These are phyloP conservation scores for Limnephilus rhombicus DNA, from an alignment of 2,888 invertebrate genomes.

Conservation along the genomic window DNA sequence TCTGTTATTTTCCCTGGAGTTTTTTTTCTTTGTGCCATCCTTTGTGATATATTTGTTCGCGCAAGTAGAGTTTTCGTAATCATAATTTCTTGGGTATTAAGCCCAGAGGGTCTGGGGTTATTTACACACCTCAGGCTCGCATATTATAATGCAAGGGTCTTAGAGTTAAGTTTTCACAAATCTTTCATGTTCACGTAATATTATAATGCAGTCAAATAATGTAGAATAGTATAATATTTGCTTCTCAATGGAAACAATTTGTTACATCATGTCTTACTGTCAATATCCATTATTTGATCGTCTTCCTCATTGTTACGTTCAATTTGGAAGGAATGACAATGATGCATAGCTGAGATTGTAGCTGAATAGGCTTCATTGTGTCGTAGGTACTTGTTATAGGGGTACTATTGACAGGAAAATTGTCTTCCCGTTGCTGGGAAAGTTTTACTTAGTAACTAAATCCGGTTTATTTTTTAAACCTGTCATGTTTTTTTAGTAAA, in stretches of 20 bases:
- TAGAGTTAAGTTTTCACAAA: not conserved
- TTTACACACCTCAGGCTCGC: too few relatives aligned
- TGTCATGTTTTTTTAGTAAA: too few relatives aligned
- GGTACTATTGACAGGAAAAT: not conserved
- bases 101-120: too few relatives aligned
- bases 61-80: too few relatives aligned
- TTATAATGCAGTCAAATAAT: not conserved
- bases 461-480: too few relatives aligned
- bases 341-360: not conserved
- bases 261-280: not conserved
- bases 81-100: too few relatives aligned
- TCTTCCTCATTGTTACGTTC: not conserved
- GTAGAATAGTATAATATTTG: not conserved
- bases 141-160: too few relatives aligned
- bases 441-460: not conserved
- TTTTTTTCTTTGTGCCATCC: too few relatives aligned
- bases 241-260: not conserved
- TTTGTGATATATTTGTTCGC: too few relatives aligned
- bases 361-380: not conserved
- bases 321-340: not conserved
- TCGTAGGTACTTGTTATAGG: not conserved
- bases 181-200: not conserved
- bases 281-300: not conserved
- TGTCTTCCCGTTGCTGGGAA: not conserved
- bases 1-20: too few relatives aligned